Evolutionary conservation across 1,140 invertebrate species (phyloP), one percentile per base, ranked within the genome.

Genomic region (Papilio glaucus): DNA sequence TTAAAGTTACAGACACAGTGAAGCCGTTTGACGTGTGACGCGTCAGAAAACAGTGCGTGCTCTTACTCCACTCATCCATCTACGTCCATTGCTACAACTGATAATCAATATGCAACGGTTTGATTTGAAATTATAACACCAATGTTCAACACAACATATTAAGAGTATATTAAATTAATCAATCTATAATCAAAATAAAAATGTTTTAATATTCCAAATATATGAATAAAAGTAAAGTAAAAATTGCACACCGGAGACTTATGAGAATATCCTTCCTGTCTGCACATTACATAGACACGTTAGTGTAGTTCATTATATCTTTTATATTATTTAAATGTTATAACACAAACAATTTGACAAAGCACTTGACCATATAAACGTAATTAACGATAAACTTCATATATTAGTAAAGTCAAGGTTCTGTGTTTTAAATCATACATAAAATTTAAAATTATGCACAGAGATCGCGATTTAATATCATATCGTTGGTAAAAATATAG

Each of bases 181-280:
- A 3, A 6, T 60, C 6, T 26, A 29, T 7, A 60, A 12, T 76
- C 85, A 84, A 72, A 74, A 65, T 88, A 84, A 87, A 89, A 84
- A 88, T 82, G 86, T 82, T 76, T 84, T 87, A 72, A 77, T 9
- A 24, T 21, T 24, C 18, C 87, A 89, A 88, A 90, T 76, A 39
- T 82, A 77, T 77, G 69, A 76, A 75, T 82, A 83, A 82, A 71
- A 78, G 77, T 77, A 78, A 77, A 78, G 69, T 78, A 75, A 67
- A 82, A 79, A 72, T 79, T 80, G 76, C 78, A 81, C 80, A 83
- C 74, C 81, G 79, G 82, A 80, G 78, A 77, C 71, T 74, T 62
- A 63, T 73, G 63, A 76, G 67, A 60, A 75, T 53, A 37, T 67
- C 21, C 71, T 73, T 53, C 70, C 74, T 74, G 78, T 71, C 78